phyloP scores from a whole-genome alignment of 2,888 invertebrate species.

The Trimorus sp. region DNA sequence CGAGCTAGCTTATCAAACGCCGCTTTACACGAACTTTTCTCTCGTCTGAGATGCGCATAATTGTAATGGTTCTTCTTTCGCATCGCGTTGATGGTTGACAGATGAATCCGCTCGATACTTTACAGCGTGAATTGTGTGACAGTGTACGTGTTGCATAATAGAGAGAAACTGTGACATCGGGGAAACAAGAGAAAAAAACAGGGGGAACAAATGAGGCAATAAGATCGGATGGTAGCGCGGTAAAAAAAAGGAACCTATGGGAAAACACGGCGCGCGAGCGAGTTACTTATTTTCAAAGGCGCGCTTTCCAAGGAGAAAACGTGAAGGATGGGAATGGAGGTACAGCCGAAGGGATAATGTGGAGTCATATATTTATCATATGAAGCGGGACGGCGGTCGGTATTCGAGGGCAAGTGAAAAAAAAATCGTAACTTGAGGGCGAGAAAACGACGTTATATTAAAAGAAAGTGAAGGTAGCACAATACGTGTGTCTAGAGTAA shows the following conservation, averaged over 20 bases:
- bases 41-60: slow-evolving; percentile 9
- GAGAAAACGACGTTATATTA: slow-evolving; percentile 21
- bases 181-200: slow-evolving; percentile 26
- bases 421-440: slow-evolving; percentile 16
- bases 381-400: not conserved
- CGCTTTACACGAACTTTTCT: no score
- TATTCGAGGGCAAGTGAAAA: slow-evolving; percentile 16
- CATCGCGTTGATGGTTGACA: slow-evolving; percentile 17
- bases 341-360: slow-evolving; percentile 15
- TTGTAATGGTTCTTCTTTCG: slow-evolving; percentile 19
- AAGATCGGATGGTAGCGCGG: slow-evolving; percentile 33
- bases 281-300: slow-evolving; percentile 34
- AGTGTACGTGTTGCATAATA: slow-evolving; percentile 34
- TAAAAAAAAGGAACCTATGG: slow-evolving; percentile 3
- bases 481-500: no score
- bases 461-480: not conserved
- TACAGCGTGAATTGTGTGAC: slow-evolving; percentile 16
- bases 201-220: slow-evolving; percentile 45
- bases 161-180: slow-evolving; percentile 16
- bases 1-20: no score
- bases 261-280: not conserved
- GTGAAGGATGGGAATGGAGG: slow-evolving; percentile 6
- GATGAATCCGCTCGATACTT: slow-evolving; percentile 31
- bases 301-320: not conserved
- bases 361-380: slow-evolving; percentile 33